Evolutionary conservation across 2,888 invertebrate genomes (phyloP).

Genomic region (Steromphala cineraria): DNA sequence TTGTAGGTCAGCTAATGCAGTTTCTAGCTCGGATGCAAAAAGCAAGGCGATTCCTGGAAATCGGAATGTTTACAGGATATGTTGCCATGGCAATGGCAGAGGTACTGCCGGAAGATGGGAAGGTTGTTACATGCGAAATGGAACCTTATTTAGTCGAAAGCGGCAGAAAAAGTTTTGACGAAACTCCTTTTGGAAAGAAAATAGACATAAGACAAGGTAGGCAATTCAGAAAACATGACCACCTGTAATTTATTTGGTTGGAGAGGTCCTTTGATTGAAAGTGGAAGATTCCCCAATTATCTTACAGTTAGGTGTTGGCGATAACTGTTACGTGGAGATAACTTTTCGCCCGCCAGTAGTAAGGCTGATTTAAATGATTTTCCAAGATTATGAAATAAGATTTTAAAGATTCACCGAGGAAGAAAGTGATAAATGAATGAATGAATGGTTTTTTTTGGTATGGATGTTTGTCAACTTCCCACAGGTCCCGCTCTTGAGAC

Average conservation of each 20-base stretch:
- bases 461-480: not conserved
- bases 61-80: conserved; percentile 59
- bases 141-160: conserved; percentile 39
- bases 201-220: not conserved
- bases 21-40: conserved; percentile 44
- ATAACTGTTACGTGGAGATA: no score
- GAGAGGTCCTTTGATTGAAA: no score
- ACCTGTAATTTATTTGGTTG: no score
- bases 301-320: no score
- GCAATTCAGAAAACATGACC: not conserved
- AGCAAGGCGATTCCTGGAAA: conserved; percentile 47
- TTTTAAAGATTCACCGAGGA: no score
- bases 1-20: conserved; percentile 46
- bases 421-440: no score
- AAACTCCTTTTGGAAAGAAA: not conserved
- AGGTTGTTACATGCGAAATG: conserved; percentile 47
- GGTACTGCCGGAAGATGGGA: conserved; percentile 48
- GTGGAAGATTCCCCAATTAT: no score
- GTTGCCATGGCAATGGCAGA: conserved; percentile 52
- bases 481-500: conserved; percentile 30
- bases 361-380: no score
- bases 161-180: not conserved
- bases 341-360: no score
- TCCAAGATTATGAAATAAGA: no score
- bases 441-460: no score